A percentile compares a stretch with the other conserved stretches of the same genome.
These are phyloP conservation scores for Leptopterna dolabrata DNA, from an alignment of 2,888 invertebrate species.

Conservation along the genomic window DNA sequence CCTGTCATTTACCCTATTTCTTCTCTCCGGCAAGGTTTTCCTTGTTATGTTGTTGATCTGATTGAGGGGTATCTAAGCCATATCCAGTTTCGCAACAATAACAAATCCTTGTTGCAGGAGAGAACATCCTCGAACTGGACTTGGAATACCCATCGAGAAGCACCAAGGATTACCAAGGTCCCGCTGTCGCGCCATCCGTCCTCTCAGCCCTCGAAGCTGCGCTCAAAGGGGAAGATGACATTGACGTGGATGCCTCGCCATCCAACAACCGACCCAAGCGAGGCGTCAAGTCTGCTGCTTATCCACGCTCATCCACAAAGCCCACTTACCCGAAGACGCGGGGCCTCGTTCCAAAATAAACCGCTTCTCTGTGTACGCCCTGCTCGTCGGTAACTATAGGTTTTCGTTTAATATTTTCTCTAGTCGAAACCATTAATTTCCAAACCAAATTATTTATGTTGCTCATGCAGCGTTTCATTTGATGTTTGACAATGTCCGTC, in stretches of 20 bases:
- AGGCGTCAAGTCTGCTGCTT: conserved; percentile 48
- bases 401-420: not conserved
- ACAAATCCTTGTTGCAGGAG: conserved; percentile 64
- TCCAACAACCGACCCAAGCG: conserved; percentile 51
- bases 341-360: conserved; percentile 64
- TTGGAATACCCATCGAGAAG: conserved; percentile 82
- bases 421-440: not conserved
- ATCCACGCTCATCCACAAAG: conserved; percentile 55
- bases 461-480: not conserved
- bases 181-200: conserved; percentile 78
- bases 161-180: conserved; percentile 79
- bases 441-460: not conserved
- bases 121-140: conserved; percentile 80
- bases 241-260: conserved; percentile 64
- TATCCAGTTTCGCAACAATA: too few species aligned
- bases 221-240: conserved; percentile 68
- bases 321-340: conserved; percentile 64
- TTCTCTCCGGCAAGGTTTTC: too few species aligned
- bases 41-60: too few species aligned
- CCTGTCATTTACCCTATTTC: too few species aligned
- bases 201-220: conserved; percentile 76
- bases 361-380: not conserved
- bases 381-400: not conserved
- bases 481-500: too few species aligned
- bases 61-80: too few species aligned